Evolutionary conservation across 2,113 vertebrate species (phyloP).

Genomic region (Callaeas wilsoni): DNA sequence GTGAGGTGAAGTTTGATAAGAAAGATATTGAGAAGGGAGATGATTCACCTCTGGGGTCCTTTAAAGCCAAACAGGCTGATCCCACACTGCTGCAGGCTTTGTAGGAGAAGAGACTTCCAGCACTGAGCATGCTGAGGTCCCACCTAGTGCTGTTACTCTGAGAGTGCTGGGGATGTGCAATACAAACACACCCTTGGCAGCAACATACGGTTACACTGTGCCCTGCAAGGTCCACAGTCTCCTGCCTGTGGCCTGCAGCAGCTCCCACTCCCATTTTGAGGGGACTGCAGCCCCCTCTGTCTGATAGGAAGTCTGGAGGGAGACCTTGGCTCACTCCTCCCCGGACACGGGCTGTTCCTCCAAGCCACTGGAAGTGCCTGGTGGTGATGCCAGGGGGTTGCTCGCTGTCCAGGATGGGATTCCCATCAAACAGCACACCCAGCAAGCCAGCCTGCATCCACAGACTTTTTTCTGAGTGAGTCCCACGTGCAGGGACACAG

Average conservation of each 20-base stretch:
- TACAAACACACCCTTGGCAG: background rate
- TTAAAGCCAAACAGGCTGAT: background rate
- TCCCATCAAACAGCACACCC: background rate
- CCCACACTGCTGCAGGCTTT: background rate
- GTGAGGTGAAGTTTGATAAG: background rate
- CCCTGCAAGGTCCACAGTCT: background rate
- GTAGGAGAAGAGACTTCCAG: background rate
- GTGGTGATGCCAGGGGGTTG: background rate
- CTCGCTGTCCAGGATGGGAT: rapidly evolving
- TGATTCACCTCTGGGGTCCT: background rate
- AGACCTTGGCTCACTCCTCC: background rate
- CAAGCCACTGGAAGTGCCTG: background rate
- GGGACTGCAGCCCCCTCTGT: background rate
- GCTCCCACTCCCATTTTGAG: background rate
- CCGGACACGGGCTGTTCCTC: background rate
- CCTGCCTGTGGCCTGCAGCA: background rate
- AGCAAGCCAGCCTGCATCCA: background rate
- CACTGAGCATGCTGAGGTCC: rapidly evolving
- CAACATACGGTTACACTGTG: rapidly evolving
- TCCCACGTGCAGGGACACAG: background rate
- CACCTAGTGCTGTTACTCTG: rapidly evolving
- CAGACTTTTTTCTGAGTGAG: rapidly evolving
- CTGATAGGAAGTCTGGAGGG: background rate
- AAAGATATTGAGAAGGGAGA: background rate
- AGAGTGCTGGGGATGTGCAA: background rate